Evolutionary conservation across 2,888 invertebrate species (phyloP), one percentile per base, ranked within the genome.

Genomic region (Leptopilina drosophilae): DNA sequence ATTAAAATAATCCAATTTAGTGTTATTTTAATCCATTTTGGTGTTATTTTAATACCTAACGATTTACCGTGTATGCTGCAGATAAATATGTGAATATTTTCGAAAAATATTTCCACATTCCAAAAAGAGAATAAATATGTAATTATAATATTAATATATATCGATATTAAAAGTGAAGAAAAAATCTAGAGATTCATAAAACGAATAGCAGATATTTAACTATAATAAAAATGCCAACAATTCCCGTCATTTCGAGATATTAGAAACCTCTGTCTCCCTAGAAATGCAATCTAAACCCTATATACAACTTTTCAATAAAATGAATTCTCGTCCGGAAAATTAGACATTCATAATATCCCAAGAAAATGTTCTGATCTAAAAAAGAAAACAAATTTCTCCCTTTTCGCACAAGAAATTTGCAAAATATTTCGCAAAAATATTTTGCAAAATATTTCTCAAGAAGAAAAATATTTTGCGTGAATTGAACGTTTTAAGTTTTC

Each of bases 341-440:
- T 26, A 53, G 26, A 69, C 2, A 26, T 69, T 69, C 69, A 69
- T 53, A 53, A 53, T 69, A 53, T 69, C 49, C 4, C 20, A 14
- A 53, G 49, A n/a, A 33, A 69, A 69, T 53, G 49, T 69, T 6
- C 26, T 20, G 14, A 7, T 15, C 20, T 8, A 53, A 69, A 69
- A 53, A 49, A 49, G 8, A 49, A 49, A 49, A 49, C 9, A 9
- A 26, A 26, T 7, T 26, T 8, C 14, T 53, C 11, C 7, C 62
- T 62, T 26, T 49, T 14, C 7, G 0, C 1, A 3, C 33, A 33
- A 33, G 1, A 33, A 4, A 33, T 20, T 20, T 46, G 9, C 4
- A 20, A 20, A 20, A 11, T 53, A 14, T 46, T 26, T 20, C 20
- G 20, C 20, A 0, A 20, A 20, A 20, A 20, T n/a, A n/a, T n/a